phyloP scores from a whole-genome alignment of 2,888 invertebrate genomes.

The Drosophila infuscata region DNA sequence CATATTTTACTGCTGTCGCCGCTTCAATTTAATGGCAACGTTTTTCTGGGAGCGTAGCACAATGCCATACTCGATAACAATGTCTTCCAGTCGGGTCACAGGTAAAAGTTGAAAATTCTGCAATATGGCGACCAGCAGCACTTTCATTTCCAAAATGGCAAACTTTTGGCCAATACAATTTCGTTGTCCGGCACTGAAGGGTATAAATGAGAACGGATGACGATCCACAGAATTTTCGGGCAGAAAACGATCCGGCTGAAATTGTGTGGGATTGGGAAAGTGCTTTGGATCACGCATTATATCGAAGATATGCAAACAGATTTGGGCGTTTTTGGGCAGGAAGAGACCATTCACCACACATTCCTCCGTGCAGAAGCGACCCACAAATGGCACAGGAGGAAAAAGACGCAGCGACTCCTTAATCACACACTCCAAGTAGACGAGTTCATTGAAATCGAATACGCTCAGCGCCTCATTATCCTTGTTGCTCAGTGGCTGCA shows the following conservation, averaged over 20 bases:
- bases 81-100: conserved; percentile 85
- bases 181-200: conserved; percentile 89
- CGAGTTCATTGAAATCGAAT: conserved; percentile 78
- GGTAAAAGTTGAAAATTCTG: conserved; percentile 86
- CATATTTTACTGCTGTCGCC: conserved; percentile 6
- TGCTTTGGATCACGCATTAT: conserved; percentile 88
- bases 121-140: conserved; percentile 86
- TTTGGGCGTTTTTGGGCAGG: conserved; percentile 86
- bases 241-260: conserved; percentile 88
- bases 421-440: conserved; percentile 87
- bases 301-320: conserved; percentile 87
- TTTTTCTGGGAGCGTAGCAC: conserved; percentile 72
- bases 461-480: conserved; percentile 53
- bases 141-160: conserved; percentile 88
- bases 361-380: conserved; percentile 79
- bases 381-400: conserved; percentile 86
- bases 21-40: conserved; percentile 29
- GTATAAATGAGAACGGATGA: conserved; percentile 88
- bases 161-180: conserved; percentile 91
- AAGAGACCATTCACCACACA: conserved; percentile 74
- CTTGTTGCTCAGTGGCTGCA: conserved; percentile 82
- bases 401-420: conserved; percentile 87
- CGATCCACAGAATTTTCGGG: conserved; percentile 86
- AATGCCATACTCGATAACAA: conserved; percentile 85
- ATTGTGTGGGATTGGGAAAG: conserved; percentile 89